Percentiles rank a stretch among this genome's conserved stretches.
These are phyloP conservation scores for Terrapene triunguis DNA, from an alignment of 2,113 vertebrate species.

Conservation along the genomic window DNA sequence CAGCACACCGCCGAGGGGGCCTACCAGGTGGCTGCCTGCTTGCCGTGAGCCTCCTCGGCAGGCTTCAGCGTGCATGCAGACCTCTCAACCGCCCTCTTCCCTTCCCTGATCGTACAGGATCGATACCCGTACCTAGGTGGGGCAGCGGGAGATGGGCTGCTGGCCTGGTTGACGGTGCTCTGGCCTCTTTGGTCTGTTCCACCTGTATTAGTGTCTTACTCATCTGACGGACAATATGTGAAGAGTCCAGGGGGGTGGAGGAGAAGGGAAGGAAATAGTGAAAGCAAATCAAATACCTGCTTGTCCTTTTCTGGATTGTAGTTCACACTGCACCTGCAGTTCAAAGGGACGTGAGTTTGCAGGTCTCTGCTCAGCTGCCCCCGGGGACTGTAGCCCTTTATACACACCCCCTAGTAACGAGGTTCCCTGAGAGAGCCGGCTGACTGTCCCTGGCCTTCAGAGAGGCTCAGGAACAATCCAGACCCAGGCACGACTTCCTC, in stretches of 20 bases:
- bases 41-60: constrained; percentile 76
- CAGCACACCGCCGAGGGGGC: constrained; percentile 92
- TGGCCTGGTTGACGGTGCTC: background rate
- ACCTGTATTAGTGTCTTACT: accelerated
- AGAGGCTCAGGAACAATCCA: background rate
- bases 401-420: accelerated
- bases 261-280: background rate
- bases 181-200: background rate
- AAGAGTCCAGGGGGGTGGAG: background rate
- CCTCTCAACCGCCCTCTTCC: background rate
- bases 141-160: background rate
- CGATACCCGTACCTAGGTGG: background rate
- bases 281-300: background rate
- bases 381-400: background rate
- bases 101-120: background rate
- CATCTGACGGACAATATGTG: accelerated
- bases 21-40: constrained; percentile 91
- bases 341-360: background rate
- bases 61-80: constrained; percentile 32
- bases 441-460: background rate
- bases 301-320: background rate
- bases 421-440: background rate
- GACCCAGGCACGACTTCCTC: background rate
- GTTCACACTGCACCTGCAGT: background rate
- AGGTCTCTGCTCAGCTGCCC: background rate